Evolutionary conservation across 2,113 vertebrate species (phyloP).

Genomic region (Camelus bactrianus): DNA sequence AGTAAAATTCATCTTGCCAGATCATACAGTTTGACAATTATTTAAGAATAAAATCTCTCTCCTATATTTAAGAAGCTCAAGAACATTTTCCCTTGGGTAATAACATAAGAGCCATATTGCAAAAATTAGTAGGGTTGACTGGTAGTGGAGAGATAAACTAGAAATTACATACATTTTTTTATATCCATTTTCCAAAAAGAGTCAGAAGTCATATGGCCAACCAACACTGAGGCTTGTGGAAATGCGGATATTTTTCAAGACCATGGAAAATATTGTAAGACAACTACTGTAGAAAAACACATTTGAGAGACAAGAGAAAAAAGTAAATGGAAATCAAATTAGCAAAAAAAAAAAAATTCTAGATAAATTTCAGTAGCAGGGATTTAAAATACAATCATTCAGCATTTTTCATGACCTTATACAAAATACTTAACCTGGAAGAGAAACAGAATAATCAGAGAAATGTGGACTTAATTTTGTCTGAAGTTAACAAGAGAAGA

Average conservation of each 20-base stretch:
- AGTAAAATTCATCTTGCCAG: not conserved
- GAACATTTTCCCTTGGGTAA: not conserved
- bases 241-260: not conserved
- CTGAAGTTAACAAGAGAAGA: not conserved
- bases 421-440: not conserved
- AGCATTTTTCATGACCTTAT: not conserved
- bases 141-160: not conserved
- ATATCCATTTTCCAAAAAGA: slow-evolving; percentile 15
- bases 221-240: not conserved
- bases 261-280: not conserved
- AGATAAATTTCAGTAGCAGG: not conserved
- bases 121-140: not conserved
- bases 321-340: not conserved
- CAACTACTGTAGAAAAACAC: not conserved
- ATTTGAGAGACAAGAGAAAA: not conserved
- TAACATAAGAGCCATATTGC: not conserved
- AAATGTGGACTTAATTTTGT: not conserved
- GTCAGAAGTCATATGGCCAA: not conserved
- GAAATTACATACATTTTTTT: not conserved
- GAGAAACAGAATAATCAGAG: not conserved
- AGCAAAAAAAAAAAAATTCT: not conserved
- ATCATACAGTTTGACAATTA: not conserved
- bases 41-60: not conserved
- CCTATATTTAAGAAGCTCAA: not conserved
- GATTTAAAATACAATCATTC: not conserved